These are phyloP conservation scores for Recurvirostra avosetta DNA, from an alignment of 2,113 vertebrate genomes.

Conservation along the genomic window DNA sequence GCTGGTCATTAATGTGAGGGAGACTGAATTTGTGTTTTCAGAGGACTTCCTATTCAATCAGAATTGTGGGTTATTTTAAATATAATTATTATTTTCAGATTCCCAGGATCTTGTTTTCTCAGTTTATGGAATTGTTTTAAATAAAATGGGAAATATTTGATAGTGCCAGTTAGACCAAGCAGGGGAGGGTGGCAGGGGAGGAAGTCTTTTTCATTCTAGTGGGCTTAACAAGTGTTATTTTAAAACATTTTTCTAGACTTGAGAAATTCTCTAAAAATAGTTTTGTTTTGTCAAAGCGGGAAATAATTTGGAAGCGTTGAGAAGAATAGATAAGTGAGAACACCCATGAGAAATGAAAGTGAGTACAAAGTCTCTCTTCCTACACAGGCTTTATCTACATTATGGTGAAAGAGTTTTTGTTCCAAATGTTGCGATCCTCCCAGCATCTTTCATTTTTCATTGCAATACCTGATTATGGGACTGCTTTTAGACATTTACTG, in stretches of 20 bases:
- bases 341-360: background rate
- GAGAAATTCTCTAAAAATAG: slow-evolving; percentile 11
- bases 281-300: background rate
- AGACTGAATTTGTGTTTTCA: background rate
- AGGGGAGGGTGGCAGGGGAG: too few species aligned
- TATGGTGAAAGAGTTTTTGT: background rate
- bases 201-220: background rate
- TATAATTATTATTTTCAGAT: background rate
- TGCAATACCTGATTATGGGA: background rate
- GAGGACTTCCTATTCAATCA: background rate
- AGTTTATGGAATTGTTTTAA: background rate
- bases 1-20: background rate
- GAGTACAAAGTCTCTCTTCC: background rate
- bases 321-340: background rate
- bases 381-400: background rate
- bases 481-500: background rate
- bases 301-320: background rate
- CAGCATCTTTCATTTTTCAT: background rate
- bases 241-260: background rate
- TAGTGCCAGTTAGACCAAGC: background rate
- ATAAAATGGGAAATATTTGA: background rate
- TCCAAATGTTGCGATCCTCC: background rate
- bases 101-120: background rate
- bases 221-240: background rate
- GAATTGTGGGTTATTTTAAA: background rate